phyloP scores from a whole-genome alignment of 2,888 invertebrate genomes.

The Ptilodon capucinus region DNA sequence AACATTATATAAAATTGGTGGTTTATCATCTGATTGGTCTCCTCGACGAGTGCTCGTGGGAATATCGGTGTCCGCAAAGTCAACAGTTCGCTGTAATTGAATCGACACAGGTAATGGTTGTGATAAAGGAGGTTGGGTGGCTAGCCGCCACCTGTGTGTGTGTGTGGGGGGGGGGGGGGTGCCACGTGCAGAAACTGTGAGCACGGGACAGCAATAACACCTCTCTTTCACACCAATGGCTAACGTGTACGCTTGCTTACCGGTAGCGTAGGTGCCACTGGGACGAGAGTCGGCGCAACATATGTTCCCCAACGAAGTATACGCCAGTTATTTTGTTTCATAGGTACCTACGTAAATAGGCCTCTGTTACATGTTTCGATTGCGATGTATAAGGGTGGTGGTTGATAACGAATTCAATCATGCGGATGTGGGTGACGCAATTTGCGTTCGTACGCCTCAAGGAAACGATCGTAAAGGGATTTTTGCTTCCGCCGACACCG shows the following conservation, averaged over 20 bases:
- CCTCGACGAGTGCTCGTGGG: constrained; percentile 37
- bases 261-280: constrained; percentile 35
- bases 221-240: constrained; percentile 46
- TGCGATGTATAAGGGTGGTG: constrained; percentile 43
- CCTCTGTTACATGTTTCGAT: constrained; percentile 51
- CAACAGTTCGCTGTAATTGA: constrained; percentile 71
- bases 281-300: constrained; percentile 37
- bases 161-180: no score
- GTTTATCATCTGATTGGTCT: constrained; percentile 38
- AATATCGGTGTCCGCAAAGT: constrained; percentile 58
- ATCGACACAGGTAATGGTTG: constrained; percentile 59
- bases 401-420: constrained; percentile 67
- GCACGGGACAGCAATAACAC: constrained; percentile 15
- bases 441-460: constrained; percentile 30
- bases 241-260: constrained; percentile 37
- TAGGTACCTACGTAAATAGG: constrained; percentile 50
- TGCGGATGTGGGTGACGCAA: constrained; percentile 40
- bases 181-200: constrained; percentile 46
- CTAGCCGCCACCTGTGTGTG: constrained; percentile 49
- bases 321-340: constrained; percentile 59
- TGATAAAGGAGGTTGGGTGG: constrained; percentile 44
- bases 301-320: constrained; percentile 47
- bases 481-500: constrained; percentile 27
- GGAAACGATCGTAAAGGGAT: constrained; percentile 33
- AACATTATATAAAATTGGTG: no score